Evolutionary conservation across 2,888 invertebrate species (phyloP).

Genomic region (Rhagonycha lutea): DNA sequence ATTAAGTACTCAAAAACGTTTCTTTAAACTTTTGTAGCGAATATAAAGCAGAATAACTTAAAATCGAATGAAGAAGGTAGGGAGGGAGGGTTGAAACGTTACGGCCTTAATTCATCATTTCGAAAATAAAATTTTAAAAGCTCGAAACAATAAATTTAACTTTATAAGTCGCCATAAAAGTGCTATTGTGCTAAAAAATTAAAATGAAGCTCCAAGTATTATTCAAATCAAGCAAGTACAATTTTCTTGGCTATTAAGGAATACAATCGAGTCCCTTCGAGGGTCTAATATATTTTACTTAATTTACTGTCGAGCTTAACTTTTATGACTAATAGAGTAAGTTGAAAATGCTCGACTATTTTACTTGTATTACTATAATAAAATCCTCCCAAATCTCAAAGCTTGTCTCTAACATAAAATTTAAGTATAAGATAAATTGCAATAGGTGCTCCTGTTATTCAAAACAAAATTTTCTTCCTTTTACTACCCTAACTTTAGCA

Average conservation of each 20-base stretch:
- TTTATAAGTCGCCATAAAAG: background rate
- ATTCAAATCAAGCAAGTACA: background rate
- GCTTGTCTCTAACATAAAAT: background rate
- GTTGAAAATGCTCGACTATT: background rate
- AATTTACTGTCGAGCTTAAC: background rate
- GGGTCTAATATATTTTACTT: background rate
- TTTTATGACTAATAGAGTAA: background rate
- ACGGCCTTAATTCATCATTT: background rate
- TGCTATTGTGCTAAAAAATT: background rate
- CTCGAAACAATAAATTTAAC: background rate
- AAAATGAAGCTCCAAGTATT: background rate
- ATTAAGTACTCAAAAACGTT: background rate
- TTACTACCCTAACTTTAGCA: background rate
- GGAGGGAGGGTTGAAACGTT: background rate
- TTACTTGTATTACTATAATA: background rate
- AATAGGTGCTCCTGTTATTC: background rate
- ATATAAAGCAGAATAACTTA: background rate
- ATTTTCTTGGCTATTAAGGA: background rate
- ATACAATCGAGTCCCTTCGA: background rate
- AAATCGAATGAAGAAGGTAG: background rate
- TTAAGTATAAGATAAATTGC: background rate
- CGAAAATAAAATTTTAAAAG: background rate
- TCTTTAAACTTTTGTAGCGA: background rate
- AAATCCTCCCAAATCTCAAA: background rate
- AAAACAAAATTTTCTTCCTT: background rate